phyloP scores from a whole-genome alignment of 2,888 invertebrate species.

The Griposia aprilina region DNA sequence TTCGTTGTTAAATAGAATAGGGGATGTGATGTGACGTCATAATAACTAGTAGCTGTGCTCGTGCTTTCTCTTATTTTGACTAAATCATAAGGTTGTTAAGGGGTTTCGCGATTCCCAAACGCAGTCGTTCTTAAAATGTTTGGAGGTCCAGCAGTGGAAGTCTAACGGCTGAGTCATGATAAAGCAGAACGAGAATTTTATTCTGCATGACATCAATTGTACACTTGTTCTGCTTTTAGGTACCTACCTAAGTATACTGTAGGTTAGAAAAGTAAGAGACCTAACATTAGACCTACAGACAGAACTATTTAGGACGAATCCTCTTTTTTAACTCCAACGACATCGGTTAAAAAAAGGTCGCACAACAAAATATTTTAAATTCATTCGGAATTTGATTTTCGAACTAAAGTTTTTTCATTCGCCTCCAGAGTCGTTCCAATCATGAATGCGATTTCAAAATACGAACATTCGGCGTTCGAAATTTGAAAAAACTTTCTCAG shows the following conservation, averaged over 20 bases:
- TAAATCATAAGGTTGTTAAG: not conserved
- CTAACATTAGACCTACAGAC: not conserved
- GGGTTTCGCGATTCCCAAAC: not conserved
- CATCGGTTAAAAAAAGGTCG: conserved; percentile 15
- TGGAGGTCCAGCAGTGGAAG: not conserved
- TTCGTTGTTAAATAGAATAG: conserved; percentile 8
- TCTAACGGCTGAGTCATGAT: not conserved
- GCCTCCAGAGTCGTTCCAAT: conserved; percentile 49
- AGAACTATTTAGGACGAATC: too few relatives aligned
- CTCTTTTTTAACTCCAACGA: not conserved
- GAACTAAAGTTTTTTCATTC: conserved; percentile 59
- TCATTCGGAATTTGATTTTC: conserved; percentile 46
- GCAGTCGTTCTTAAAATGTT: not conserved
- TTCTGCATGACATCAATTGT: not conserved
- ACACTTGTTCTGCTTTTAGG: not conserved
- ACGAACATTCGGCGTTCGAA: conserved; percentile 41
- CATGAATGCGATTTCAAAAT: conserved; percentile 62
- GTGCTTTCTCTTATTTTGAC: not conserved
- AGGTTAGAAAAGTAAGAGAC: not conserved
- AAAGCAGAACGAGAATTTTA: not conserved
- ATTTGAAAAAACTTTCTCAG: conserved; percentile 59
- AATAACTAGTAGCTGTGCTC: not conserved
- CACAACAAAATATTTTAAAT: conserved; percentile 38
- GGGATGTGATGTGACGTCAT: conserved; percentile 6
- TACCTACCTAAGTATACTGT: not conserved